Base-by-base conservation (phyloP, 1,140 invertebrate species). In the Drosophila pandora region DNA sequence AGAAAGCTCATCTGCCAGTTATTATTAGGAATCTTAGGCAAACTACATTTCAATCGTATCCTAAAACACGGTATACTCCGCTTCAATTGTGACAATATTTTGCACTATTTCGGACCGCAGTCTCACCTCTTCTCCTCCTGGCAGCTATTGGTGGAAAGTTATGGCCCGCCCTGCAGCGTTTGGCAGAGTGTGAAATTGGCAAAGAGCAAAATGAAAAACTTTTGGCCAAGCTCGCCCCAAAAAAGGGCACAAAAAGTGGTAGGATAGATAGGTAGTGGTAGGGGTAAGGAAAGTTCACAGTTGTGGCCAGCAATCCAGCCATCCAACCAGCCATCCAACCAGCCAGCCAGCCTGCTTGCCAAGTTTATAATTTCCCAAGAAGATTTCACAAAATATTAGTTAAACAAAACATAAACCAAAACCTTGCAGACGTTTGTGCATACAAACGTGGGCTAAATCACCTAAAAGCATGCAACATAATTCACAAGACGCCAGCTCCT, bases 391-490 rank as follows among this genome's bases (percentile, higher is more conserved):
- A 87, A 83, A 87, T 87, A 87, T 87, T 87, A 88, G 83, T 87
- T 87, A 87, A 87, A 87, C 83, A 87, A 87, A 83, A 88, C 83
- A 87, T 87, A 87, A 87, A 87, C 56, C 79, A 89, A 89, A 87
- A 78, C 78, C 70, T 74, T 82, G 83, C 82, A 87, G 82, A 87
- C 82, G 83, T 87, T 87, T 88, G 70, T 88, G 83, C 84, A 89
- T 89, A 89, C 79, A 71, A 82, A 78, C 84, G 76, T 79, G 76
- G 62, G 76, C 72, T 88, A 88, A 88, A 89, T 88, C 83, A 88
- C 83, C 83, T 83, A 88, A 88, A 88, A 88, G 83, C 84, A 83
- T 88, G 83, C 84, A 88, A 79, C 79, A 88, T 88, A 87, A 87
- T 83, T 88, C 83, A 89, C 64, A 60, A 50, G 71, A 69, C 71